Base-by-base conservation (phyloP, 1,140 invertebrate genomes). In the Campoletis sonorensis region DNA sequence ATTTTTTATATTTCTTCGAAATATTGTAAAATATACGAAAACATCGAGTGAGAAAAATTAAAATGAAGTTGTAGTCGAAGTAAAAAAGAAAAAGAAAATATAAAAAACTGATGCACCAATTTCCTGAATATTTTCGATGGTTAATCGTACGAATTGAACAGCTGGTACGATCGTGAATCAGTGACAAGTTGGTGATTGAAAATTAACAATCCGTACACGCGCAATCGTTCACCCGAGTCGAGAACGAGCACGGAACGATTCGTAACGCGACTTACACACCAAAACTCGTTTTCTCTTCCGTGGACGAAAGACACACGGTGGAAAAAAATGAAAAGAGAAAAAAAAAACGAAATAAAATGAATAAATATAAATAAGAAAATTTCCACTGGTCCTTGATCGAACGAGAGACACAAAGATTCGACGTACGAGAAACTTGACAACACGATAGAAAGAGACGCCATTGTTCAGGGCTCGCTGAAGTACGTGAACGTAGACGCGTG, bases 301-400 rank as follows among this genome's bases (percentile, higher is more conserved):
- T 67, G 64, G 58, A 67, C 76, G 76, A 82, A 75, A 30, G 37
- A 21, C 16, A 26, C 51, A 61, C 82, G 27, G 30, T 16, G 23
- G 27, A 5, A 54, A 21, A n/a, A 16, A 8, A 64, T 8, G 27
- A 23, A 26, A 15, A 58, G 10, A 15, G 23, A 45, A 45, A 13
- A 45, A 4, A 45, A 45, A 33, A n/a, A n/a, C n/a, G 4, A 37
- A 37, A 37, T 4, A 37, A 37, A 37, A 37, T 4, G 37, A 37
- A 37, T 4, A 37, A 37, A 37, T 10, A 37, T 4, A 37, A 37
- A 37, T 37, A 33, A 81, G n/a, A 85, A 87, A 86, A 78, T 85
- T 87, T 87, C 85, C 86, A 87, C 80, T 84, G 77, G 83, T 87
- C 87, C 87, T 88, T 88, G 87, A 88, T 87, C 80, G 64, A 54